These are phyloP conservation scores for Trichopria drosophilae DNA, from an alignment of 2,888 invertebrate genomes.

Conservation along the genomic window DNA sequence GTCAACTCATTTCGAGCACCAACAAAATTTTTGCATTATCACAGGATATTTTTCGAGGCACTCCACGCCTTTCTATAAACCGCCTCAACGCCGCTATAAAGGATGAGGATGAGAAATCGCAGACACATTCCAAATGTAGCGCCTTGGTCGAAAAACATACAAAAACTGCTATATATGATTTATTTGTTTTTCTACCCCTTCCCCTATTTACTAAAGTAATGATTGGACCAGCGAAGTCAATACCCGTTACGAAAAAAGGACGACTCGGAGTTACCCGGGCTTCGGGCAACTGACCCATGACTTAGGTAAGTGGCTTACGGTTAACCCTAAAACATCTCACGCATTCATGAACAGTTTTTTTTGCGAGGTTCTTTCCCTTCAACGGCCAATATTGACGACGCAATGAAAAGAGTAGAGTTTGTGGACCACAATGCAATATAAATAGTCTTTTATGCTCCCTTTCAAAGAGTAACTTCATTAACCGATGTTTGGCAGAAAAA, in stretches of 20 bases:
- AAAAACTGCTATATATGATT: conserved; percentile 36
- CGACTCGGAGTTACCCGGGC: conserved; percentile 20
- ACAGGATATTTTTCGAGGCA: conserved; percentile 27
- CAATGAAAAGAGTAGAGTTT: conserved; percentile 24
- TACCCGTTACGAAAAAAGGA: conserved; percentile 17
- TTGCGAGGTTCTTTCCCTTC: conserved; percentile 23
- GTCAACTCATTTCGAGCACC: conserved; percentile 35
- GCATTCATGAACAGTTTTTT: conserved; percentile 29
- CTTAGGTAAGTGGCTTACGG: too few species aligned
- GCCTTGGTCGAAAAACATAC: conserved; percentile 37
- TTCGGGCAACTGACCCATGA: too few species aligned
- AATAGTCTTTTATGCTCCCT: conserved; percentile 27
- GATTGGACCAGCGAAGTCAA: conserved; percentile 30
- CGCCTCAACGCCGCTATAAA: conserved; percentile 35
- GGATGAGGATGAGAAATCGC: conserved; percentile 28
- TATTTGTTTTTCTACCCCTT: conserved; percentile 23
- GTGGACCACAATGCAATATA: conserved; percentile 33
- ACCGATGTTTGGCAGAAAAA: conserved; percentile 4
- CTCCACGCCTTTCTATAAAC: conserved; percentile 35
- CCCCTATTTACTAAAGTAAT: conserved; percentile 25
- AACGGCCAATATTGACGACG: conserved; percentile 31
- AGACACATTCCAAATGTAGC: conserved; percentile 37
- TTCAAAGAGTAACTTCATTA: conserved; percentile 28
- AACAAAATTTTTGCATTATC: conserved; percentile 43
- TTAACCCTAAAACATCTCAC: conserved; percentile 26